phyloP scores from a whole-genome alignment of 2,888 invertebrate species.

The Pollenia amentaria region DNA sequence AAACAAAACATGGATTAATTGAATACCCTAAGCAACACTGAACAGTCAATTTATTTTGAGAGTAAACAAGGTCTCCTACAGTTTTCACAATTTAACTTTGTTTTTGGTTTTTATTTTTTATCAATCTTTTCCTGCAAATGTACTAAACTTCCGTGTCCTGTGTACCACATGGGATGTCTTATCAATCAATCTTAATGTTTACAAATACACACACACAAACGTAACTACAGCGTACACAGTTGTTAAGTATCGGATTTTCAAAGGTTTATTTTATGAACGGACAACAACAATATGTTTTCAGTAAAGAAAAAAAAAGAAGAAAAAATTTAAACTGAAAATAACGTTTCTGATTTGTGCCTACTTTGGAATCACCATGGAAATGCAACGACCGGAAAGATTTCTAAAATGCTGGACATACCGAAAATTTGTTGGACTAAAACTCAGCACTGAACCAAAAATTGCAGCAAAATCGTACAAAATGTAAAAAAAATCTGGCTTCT shows the following conservation, averaged over 20 bases:
- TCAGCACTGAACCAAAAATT: no score
- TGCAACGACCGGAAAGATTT: no score
- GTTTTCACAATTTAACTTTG: constrained; percentile 15
- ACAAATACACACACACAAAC: neutral
- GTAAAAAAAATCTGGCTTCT: no score
- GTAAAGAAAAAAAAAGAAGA: no score
- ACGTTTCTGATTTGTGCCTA: no score
- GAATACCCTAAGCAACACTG: no score
- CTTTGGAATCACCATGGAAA: no score
- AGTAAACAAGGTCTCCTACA: constrained; percentile 34
- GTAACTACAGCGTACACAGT: neutral
- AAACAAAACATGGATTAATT: no score
- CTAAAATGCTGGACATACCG: no score
- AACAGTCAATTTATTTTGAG: constrained; percentile 41
- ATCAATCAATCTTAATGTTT: constrained; percentile 40
- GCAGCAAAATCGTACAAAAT: no score
- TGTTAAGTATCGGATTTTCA: neutral
- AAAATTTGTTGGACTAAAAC: no score
- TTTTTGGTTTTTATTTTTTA: constrained; percentile 4
- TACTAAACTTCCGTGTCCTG: constrained; percentile 9
- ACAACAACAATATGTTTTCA: neutral
- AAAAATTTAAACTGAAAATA: no score
- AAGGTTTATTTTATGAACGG: neutral
- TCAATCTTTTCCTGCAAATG: constrained; percentile 7
- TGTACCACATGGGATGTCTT: constrained; percentile 27